Base-by-base conservation (phyloP, 2,113 vertebrate genomes). In the Platanista minor region DNA sequence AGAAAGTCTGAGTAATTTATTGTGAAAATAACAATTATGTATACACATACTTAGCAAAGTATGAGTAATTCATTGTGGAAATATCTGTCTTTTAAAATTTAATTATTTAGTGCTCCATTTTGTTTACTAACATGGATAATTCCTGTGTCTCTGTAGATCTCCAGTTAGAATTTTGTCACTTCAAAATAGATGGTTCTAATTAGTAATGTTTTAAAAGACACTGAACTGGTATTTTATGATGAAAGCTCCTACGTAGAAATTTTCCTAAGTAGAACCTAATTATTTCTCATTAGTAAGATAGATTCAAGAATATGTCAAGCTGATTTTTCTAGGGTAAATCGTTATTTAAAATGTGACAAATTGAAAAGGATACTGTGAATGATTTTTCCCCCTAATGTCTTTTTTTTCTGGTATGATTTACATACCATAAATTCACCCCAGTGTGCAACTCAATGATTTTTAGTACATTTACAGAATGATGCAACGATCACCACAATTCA, bases 231-330 rank as follows among this genome's bases (percentile, higher is more conserved):
- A 52, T 71, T 11, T 91, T 85, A 91, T 49, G 25, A 77, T 41
- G 13, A 82, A 93, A 87, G 5, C 59, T 72, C 7, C 54, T 94
- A 20, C 3, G 8, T n/a, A 74, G 17, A 93, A 43, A n/a, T 15
- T 66, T 90, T 94, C 91, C 36, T 5, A 57, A 78, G 49, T 91
- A 43, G 8, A 90, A 69, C 18, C 21, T 87, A 87, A 95, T 92
- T 94, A 81, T 96, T 91, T 95, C 36, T 89, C 23, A 86, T 52
- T 89, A 83, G 67, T 80, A 49, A 95, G 46, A 61, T 62, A 74
- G 12, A 54, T 64, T 83, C 59, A 61, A 82, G n/a, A 49, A 66
- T 72, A 69, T 52, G 29, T 84, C 31, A 61, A 59, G 14, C 29
- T 80, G 61, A 62, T 59, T 91, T 82, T 80, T 46, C 59, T 77